Conservation (phyloP, 2,113 vertebrate genomes). For the Centropus bengalensis region DNA sequence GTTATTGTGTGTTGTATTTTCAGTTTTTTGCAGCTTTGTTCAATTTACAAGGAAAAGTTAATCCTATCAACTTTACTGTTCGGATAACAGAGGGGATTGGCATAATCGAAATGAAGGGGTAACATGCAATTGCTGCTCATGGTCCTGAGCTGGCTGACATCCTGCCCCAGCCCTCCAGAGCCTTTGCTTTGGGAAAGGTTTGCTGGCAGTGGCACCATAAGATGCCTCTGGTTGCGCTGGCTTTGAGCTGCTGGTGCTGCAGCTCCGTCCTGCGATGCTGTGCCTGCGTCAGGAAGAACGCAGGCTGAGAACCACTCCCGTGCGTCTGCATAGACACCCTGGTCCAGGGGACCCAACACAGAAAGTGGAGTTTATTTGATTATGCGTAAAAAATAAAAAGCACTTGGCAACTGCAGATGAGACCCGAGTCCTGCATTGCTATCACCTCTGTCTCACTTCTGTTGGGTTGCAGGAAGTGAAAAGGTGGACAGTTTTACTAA, state of each 20-base stretch:
- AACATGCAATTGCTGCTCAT: background rate
- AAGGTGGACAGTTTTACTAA: background rate
- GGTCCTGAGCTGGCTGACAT: background rate
- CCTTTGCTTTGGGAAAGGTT: background rate
- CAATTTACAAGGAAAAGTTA: background rate
- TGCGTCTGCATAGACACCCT: rapidly evolving
- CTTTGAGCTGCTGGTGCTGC: background rate
- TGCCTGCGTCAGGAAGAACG: background rate
- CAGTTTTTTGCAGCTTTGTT: background rate
- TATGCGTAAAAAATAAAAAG: background rate
- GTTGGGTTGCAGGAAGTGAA: background rate
- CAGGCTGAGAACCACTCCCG: background rate
- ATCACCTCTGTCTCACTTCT: background rate
- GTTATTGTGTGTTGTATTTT: background rate
- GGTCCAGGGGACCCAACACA: background rate
- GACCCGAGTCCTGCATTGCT: rapidly evolving
- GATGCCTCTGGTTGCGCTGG: background rate
- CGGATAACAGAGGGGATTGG: background rate
- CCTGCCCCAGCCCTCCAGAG: background rate
- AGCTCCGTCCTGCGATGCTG: background rate
- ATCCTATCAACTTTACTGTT: background rate
- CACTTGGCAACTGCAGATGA: background rate
- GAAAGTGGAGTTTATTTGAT: background rate
- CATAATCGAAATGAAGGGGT: background rate
- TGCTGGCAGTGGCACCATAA: rapidly evolving